A percentile compares a stretch with the other conserved stretches of the same genome.
phyloP scores from a whole-genome alignment of 2,888 invertebrate species.

The Glyphotaelius pellucidus region DNA sequence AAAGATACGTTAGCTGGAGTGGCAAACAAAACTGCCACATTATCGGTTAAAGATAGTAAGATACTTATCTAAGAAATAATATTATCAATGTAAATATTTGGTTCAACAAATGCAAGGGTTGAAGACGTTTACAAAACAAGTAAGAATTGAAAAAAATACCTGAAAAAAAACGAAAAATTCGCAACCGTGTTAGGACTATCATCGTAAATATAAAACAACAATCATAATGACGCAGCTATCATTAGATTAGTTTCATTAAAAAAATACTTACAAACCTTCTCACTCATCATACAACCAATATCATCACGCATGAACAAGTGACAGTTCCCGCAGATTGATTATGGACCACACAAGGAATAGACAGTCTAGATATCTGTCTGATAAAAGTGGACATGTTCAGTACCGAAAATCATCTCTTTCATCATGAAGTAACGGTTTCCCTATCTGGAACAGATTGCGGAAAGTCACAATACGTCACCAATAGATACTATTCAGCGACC shows the following conservation, averaged over 20 bases:
- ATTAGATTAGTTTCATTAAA: neutral
- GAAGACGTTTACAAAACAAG: neutral
- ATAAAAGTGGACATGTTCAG: no score
- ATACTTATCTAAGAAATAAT: constrained; percentile 2
- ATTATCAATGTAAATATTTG: constrained; percentile 2
- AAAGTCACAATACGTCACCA: neutral
- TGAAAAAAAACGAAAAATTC: neutral
- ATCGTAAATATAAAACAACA: neutral
- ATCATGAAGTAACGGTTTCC: no score
- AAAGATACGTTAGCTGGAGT: constrained; percentile 30
- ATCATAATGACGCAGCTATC: neutral
- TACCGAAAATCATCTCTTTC: no score
- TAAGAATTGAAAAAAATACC: neutral
- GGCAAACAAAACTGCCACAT: constrained; percentile 39
- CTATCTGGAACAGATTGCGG: no score
- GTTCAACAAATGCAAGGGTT: neutral
- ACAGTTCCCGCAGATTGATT: neutral
- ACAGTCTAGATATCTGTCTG: no score
- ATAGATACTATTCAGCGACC: neutral
- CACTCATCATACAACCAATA: no score
- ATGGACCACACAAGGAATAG: no score
- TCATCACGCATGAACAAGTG: neutral
- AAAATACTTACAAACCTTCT: no score
- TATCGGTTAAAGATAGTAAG: neutral
- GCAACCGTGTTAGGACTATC: neutral